Evolutionary conservation across 2,888 invertebrate species (phyloP).

Genomic region (Metalampra italica): DNA sequence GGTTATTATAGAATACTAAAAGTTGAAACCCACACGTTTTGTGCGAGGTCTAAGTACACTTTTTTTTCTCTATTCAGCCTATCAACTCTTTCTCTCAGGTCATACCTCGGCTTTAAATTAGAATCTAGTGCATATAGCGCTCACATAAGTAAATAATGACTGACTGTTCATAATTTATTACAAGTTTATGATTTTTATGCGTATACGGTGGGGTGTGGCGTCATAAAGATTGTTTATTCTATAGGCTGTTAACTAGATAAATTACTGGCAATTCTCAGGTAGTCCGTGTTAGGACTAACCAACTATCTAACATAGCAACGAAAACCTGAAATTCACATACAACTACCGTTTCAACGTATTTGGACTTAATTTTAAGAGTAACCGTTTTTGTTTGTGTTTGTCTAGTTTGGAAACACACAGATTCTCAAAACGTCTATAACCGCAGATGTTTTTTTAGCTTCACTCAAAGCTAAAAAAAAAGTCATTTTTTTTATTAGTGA

Average conservation of each 20-base stretch:
- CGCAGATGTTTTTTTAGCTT: not conserved
- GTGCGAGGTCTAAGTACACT: too few species aligned
- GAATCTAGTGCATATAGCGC: not conserved
- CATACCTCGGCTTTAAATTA: not conserved
- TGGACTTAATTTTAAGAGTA: conserved; percentile 66
- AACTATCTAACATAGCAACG: too few species aligned
- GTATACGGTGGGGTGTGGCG: conserved; percentile 22
- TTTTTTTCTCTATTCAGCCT: too few species aligned
- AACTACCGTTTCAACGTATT: conserved; percentile 51
- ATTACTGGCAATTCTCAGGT: too few species aligned
- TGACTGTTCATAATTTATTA: too few species aligned
- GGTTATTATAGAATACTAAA: too few species aligned
- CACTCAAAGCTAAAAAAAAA: too few species aligned
- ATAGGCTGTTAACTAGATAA: not conserved
- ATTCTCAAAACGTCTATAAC: not conserved
- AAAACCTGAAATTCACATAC: conserved; percentile 30
- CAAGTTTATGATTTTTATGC: conserved; percentile 32
- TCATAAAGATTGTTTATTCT: conserved; percentile 8
- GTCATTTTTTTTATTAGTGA: too few species aligned
- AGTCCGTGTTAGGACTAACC: too few species aligned
- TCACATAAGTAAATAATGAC: too few species aligned
- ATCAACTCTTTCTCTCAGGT: too few species aligned
- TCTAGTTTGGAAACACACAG: conserved; percentile 24
- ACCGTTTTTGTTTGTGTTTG: conserved; percentile 49
- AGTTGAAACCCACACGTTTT: too few species aligned